phyloP scores from a whole-genome alignment of 2,797 vertebrate species.

The Aplochiton taeniatus region DNA sequence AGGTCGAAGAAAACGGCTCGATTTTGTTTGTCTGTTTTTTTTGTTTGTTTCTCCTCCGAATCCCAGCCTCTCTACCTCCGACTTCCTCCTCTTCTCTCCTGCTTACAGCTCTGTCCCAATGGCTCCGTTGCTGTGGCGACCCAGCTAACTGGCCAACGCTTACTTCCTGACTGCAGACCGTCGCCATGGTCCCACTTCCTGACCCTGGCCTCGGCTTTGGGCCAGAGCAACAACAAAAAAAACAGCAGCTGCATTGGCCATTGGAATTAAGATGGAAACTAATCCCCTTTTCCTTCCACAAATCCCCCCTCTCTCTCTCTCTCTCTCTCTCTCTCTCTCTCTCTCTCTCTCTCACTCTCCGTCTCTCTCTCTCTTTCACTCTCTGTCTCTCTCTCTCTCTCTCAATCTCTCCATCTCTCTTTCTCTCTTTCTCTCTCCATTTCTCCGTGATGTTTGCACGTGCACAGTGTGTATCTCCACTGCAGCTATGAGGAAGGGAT shows the following conservation, averaged over 20 bases:
- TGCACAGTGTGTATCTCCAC: neutral
- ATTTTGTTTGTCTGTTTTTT: neutral
- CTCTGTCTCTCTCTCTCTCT: constrained; percentile 6
- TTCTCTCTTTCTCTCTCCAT: neutral
- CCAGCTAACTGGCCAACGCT: constrained; percentile 42
- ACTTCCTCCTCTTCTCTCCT: neutral
- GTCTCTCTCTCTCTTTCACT: constrained; percentile 2
- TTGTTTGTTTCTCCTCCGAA: neutral
- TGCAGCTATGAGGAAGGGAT: neutral
- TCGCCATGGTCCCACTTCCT: constrained; percentile 66
- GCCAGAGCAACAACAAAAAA: constrained; percentile 28
- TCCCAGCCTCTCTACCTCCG: neutral
- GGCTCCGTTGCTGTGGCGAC: constrained; percentile 36
- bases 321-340: constrained; percentile 14
- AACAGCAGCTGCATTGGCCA: constrained; percentile 51
- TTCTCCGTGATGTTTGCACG: constrained; percentile 1
- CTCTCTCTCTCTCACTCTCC: neutral
- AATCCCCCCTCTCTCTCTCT: neutral
- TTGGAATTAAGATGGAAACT: constrained; percentile 44
- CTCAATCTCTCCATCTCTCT: constrained; percentile 12
- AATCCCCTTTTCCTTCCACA: constrained; percentile 43
- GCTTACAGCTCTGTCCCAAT: neutral
- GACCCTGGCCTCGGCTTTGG: constrained; percentile 34
- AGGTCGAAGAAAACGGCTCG: neutral
- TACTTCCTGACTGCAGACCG: constrained; percentile 47